These are phyloP conservation scores for Lamproptera curius DNA, from an alignment of 2,888 invertebrate genomes.

Conservation along the genomic window DNA sequence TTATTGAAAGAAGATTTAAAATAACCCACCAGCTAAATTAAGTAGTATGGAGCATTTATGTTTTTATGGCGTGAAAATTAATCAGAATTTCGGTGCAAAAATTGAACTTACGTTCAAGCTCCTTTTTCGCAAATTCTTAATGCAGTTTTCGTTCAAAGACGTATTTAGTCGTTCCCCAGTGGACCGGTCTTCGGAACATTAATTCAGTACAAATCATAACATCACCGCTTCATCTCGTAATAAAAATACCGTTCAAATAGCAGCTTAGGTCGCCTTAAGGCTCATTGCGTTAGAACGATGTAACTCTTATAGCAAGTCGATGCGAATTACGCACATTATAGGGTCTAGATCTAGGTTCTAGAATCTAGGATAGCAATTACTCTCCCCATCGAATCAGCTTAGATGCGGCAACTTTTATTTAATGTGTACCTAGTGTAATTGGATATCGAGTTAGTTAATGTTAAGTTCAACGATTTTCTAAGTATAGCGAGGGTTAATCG, in stretches of 20 bases:
- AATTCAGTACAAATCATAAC: not conserved
- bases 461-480: no score
- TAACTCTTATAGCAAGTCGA: not conserved
- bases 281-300: slow-evolving; percentile 1
- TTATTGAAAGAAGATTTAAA: no score
- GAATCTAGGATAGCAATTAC: not conserved
- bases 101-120: no score
- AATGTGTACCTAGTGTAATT: no score
- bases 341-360: no score
- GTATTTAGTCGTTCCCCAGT: not conserved
- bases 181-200: not conserved
- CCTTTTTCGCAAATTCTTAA: slow-evolving; percentile 9
- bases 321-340: not conserved
- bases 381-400: not conserved
- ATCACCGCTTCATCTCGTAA: not conserved
- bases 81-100: no score
- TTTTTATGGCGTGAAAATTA: no score
- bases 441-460: no score
- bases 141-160: slow-evolving; percentile 1
- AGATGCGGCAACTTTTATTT: not conserved
- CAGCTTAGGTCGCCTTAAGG: slow-evolving; percentile 14
- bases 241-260: not conserved
- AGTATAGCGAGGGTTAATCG: no score
- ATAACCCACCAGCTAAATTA: no score
- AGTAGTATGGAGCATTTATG: no score